Conservation (phyloP, 1,140 invertebrate species). For the Adelges cooleyi region DNA sequence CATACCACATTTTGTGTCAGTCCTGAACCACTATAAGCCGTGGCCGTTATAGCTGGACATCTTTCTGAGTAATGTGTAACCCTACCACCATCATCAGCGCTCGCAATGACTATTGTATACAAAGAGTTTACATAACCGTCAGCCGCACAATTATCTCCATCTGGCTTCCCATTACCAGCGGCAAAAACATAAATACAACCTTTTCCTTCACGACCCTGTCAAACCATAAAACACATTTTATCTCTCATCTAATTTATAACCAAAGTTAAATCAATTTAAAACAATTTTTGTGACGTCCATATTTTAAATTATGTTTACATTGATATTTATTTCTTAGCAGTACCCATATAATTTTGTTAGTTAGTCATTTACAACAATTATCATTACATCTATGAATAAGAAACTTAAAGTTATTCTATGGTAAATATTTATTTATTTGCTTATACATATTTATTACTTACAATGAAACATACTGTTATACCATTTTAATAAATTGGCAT, state of each 20-base stretch:
- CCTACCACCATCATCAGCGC: conserved; percentile 66
- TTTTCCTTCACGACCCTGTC: conserved; percentile 66
- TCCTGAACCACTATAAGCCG: conserved; percentile 76
- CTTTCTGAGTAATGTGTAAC: conserved; percentile 84
- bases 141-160: conserved; percentile 78
- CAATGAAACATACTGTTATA: no score
- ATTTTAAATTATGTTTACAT: not conserved
- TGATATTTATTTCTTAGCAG: no score
- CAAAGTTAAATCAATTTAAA: no score
- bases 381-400: no score
- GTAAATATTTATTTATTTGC: no score
- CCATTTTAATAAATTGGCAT: no score
- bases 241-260: no score
- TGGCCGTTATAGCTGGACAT: conserved; percentile 75
- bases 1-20: conserved; percentile 77
- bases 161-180: conserved; percentile 77
- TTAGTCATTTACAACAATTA: no score
- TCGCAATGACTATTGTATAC: conserved; percentile 77
- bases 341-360: no score
- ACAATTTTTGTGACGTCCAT: no score
- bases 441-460: no score
- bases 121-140: conserved; percentile 79
- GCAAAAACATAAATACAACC: conserved; percentile 88
- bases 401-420: no score
- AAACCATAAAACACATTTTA: conserved; percentile 28